Base-by-base conservation (phyloP, 2,888 invertebrate genomes). In the Sicus ferrugineus region DNA sequence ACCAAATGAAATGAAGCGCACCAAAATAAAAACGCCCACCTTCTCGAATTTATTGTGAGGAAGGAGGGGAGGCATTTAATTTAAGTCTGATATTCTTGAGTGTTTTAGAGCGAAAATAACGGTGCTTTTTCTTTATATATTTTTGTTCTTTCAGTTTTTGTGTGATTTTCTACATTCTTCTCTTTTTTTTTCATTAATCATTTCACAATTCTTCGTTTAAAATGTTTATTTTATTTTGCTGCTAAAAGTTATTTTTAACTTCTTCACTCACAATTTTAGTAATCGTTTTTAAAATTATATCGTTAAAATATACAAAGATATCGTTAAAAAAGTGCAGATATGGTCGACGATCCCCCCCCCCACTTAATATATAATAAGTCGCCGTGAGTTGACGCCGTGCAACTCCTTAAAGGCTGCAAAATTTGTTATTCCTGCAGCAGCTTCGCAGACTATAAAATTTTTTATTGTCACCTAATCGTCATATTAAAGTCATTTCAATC, bases 401-500 rank as follows among this genome's bases (percentile, higher is more conserved):
- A 31, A 34, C 30, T 16, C 21, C 64, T 26, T 26, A 6, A 34
- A 52, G 19, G n/a, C 34, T n/a, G n/a, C 11, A 52, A 59, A 38
- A 23, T 54, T 28, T 54, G 54, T 14, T 28, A 42, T 42, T 31
- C 26, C 3, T 2, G 46, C 19, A 7, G 23, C 2, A 23, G 1
- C 23, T 42, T 4, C 62, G 16, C 38, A 21, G 4, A 34, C 30
- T 16, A 50, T 59, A 26, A 59, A 58, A 75, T 76, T 75, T 75
- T 72, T 62, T 72, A 74, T 75, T 76, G 77, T 75, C 77, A 75
- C 74, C 76, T 76, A 77, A 76, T 74, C 74, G 77, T 76, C 75
- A 74, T 75, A 75, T 76, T 77, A 77, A 75, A 74, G 75, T 75
- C 72, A 77, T 73, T 76, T 73, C 70, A 75, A 74, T 76, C 72